These are phyloP conservation scores for Neoaliturus tenellus DNA, from an alignment of 2,888 invertebrate species.

Conservation along the genomic window DNA sequence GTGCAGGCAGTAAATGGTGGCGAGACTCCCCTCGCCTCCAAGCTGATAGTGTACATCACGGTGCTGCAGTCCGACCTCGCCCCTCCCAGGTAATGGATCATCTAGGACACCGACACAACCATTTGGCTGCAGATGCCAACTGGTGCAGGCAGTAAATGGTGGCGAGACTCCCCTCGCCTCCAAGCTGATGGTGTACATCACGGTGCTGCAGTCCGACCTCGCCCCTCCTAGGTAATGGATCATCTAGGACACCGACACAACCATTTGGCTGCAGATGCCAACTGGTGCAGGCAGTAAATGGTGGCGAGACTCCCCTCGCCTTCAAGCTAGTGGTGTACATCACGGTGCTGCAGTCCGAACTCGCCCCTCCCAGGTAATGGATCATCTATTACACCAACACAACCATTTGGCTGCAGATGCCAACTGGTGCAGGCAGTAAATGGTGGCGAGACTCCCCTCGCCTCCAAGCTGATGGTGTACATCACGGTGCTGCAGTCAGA, in stretches of 20 bases:
- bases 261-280: too few species aligned
- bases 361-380: too few species aligned
- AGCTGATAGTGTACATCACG: slow-evolving; percentile 89
- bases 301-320: too few species aligned
- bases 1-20: slow-evolving; percentile 90
- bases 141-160: slow-evolving; percentile 87
- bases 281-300: too few species aligned
- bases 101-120: too few species aligned
- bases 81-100: slow-evolving; percentile 85
- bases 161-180: slow-evolving; percentile 85
- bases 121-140: slow-evolving; percentile 88
- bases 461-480: slow-evolving; percentile 88
- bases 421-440: slow-evolving; percentile 89
- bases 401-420: slow-evolving; percentile 89
- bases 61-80: slow-evolving; percentile 93
- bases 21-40: slow-evolving; percentile 82
- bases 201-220: slow-evolving; percentile 91
- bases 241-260: too few species aligned
- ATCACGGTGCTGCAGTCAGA: slow-evolving; percentile 92
- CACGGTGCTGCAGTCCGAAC: too few species aligned
- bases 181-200: slow-evolving; percentile 89
- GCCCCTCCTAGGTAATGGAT: slow-evolving; percentile 87
- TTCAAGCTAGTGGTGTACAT: too few species aligned
- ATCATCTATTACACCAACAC: too few species aligned
- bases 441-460: slow-evolving; percentile 84